phyloP scores from a whole-genome alignment of 2,797 vertebrate genomes.

The Neopelma chrysocephalum region DNA sequence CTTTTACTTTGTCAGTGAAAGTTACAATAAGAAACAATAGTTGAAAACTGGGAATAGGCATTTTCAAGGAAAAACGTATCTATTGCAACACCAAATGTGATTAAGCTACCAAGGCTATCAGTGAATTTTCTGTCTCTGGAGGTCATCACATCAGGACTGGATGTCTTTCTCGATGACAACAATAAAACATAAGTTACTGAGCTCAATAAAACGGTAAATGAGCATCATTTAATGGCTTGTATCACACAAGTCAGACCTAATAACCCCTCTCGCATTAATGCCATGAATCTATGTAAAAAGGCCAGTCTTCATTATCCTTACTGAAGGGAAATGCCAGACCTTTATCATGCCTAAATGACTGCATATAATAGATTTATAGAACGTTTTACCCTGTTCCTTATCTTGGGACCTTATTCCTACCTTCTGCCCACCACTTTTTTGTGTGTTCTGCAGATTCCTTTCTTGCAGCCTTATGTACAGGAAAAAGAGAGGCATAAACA shows the following conservation, averaged over 20 bases:
- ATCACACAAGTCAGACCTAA: not conserved
- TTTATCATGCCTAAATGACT: not conserved
- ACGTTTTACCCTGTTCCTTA: not conserved
- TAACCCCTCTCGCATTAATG: not conserved
- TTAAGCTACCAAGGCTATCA: constrained; percentile 9
- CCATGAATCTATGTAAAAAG: not conserved
- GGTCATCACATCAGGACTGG: not conserved
- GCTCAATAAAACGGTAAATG: not conserved
- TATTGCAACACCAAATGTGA: not conserved
- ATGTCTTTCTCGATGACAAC: not conserved
- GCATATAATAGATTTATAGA: not conserved
- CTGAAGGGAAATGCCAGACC: constrained; percentile 12
- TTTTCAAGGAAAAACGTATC: not conserved
- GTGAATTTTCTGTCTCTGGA: not conserved
- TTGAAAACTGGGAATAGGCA: not conserved
- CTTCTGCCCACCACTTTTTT: not conserved
- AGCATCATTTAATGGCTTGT: not conserved
- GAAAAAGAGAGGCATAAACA: not conserved
- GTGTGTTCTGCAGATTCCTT: not conserved
- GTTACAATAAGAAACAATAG: not conserved
- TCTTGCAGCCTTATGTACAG: not conserved
- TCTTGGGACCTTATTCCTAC: not conserved
- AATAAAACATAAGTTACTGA: not conserved
- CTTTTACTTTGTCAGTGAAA: not conserved
- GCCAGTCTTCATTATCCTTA: not conserved